Evolutionary conservation across 2,113 vertebrate genomes (phyloP), one percentile per base, ranked within the genome.

Genomic region (Eptesicus fuscus): DNA sequence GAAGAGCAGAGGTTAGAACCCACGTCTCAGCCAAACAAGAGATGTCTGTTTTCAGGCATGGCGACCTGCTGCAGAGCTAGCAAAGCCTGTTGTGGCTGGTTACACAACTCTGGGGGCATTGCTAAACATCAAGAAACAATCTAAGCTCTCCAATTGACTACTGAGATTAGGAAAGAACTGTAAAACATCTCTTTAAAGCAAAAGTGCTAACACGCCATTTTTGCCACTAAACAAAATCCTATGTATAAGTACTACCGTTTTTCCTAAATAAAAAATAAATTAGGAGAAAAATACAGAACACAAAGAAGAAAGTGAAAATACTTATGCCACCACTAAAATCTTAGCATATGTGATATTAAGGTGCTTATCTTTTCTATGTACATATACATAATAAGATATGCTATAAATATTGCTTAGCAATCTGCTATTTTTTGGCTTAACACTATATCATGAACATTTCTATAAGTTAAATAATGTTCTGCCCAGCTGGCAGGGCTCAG

Each of bases 161-260:
- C 35, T 69, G 61, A 94, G 61, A 82, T 90, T 20, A 35, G 47
- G 71, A 17, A 92, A 94, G 37, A 32, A 32, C 14, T 35, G 4
- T 67, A 73, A 93, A 77, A 23, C 7, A 56, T 73, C 89, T 47
- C 88, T 93, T 94, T 56, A 61, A 90, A 93, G 35, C 44, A 73
- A 78, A 95, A 56, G 22, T 88, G 44, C 59, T 93, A n/a, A 51
- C 42, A 65, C 8, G 25, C 23, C 28, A 78, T 53, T 76, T 94
- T 82, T 61, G n/a, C 25, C 77, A 20, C 42, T 61, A 82, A 85
- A 78, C 14, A 95, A 47, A 88, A 51, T 88, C 18, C 25, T n/a
- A 44, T 70, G 67, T 76, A 65, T 25, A 86, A 93, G 42, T 74
- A 49, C 20, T 49, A 16, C 49, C 18, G 28, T 86, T 84, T 47